Base-by-base conservation (phyloP, 1,140 invertebrate genomes). In the Zeugodacus cucurbitae region DNA sequence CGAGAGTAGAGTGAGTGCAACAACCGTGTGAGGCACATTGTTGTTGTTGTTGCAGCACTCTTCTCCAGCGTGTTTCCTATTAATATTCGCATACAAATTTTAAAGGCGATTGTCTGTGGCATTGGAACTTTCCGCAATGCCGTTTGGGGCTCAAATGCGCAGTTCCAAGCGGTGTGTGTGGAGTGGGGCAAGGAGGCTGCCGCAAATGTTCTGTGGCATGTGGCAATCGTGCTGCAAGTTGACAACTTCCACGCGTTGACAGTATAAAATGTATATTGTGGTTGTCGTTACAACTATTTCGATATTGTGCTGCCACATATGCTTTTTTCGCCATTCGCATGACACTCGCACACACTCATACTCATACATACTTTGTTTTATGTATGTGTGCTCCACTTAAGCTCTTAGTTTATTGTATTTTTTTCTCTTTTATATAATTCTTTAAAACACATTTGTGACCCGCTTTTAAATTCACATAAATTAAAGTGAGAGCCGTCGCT, bases 21-120 rank as follows among this genome's bases (percentile, higher is more conserved):
- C 34, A 14, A 3, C 48, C 26, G 62, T 32, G 29, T 34, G 4
- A 20, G 5, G 34, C 1, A 32, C 17, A 2, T 34, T 22, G 64
- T 17, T n/a, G 59, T 29, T 67, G 29, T 62, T 17, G 62, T 2
- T 7, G n/a, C n/a, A 14, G 29, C 4, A 11, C 11, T 17, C 29
- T 8, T 4, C 14, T 64, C 34, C 67, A 32, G 17, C 67, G 67
- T 34, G 14, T 17, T 34, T 8, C 14, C 67, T 5, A 37, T 74
- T 74, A 74, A 22, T 34, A 74, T 74, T 74, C 67, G 34, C 67
- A 74, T 74, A 37, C 67, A 74, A 62, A 74, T 74, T 74, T 74
- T 41, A 74, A 41, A 74, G 67, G 67, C 67, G 67, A 74, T 74
- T 74, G 67, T 74, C 67, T 74, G 67, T 74, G 32, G 67, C 67